These are phyloP conservation scores for Boloria euphrosyne DNA, from an alignment of 2,888 invertebrate genomes.

Conservation along the genomic window DNA sequence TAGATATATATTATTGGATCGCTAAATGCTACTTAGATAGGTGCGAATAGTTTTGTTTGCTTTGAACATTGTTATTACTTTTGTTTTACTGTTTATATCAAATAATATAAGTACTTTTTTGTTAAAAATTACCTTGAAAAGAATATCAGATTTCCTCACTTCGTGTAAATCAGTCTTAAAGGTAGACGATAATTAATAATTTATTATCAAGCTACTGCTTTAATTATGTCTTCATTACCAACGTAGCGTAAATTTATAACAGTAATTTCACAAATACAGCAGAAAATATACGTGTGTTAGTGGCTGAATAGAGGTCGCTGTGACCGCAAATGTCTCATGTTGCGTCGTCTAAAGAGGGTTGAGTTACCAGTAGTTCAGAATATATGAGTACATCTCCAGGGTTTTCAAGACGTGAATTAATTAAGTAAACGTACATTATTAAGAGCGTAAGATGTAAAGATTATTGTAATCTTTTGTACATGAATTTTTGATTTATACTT, in stretches of 20 bases:
- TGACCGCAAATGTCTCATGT: conserved; percentile 40
- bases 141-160: neutral
- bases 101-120: too few species aligned
- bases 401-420: conserved; percentile 10
- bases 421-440: neutral
- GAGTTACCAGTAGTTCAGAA: conserved; percentile 41
- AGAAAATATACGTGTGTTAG: conserved; percentile 43
- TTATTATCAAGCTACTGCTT: too few species aligned
- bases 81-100: too few species aligned
- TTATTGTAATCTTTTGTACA: too few species aligned
- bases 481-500: too few species aligned
- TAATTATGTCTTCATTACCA: neutral
- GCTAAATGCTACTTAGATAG: neutral
- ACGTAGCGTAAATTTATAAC: conserved; percentile 57
- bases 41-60: neutral
- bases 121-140: too few species aligned
- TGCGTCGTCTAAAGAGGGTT: conserved; percentile 37
- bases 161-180: too few species aligned
- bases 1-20: conserved; percentile 2
- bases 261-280: conserved; percentile 18
- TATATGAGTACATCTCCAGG: conserved; percentile 48
- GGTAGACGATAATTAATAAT: too few species aligned
- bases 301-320: conserved; percentile 43
- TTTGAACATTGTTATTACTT: too few species aligned
- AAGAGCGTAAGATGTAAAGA: neutral